phyloP scores from a whole-genome alignment of 2,888 invertebrate genomes.

The Isotomurus palustris region DNA sequence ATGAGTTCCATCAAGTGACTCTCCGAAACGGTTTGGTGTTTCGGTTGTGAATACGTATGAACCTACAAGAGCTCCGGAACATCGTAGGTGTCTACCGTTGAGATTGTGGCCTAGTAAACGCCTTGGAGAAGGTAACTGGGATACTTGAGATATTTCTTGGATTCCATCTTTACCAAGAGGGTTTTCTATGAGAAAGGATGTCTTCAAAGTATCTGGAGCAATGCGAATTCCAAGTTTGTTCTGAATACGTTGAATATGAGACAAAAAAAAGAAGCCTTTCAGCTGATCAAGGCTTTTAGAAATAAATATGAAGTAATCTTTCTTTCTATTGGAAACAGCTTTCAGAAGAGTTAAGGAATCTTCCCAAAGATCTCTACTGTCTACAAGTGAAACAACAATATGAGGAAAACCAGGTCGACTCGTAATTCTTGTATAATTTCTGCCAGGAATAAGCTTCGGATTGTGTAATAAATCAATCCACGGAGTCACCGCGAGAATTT shows the following conservation, averaged over 20 bases:
- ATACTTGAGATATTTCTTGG: background rate
- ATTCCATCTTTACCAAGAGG: background rate
- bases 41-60: background rate
- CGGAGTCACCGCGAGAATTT: too few species aligned
- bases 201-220: too few species aligned
- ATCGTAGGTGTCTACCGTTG: background rate
- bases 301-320: background rate
- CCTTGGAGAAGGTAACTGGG: too few species aligned
- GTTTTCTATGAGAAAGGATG: too few species aligned
- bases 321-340: background rate
- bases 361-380: too few species aligned
- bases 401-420: too few species aligned
- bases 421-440: too few species aligned
- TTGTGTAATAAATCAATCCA: too few species aligned
- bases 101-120: background rate
- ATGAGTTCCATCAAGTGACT: slow-evolving; percentile 1
- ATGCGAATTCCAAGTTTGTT: background rate
- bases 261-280: background rate
- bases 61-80: background rate
- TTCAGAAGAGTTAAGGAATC: too few species aligned
- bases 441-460: too few species aligned
- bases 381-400: too few species aligned
- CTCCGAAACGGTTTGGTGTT: too few species aligned
- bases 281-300: background rate
- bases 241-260: background rate